Evolutionary conservation across 2,797 vertebrate species (phyloP).

Genomic region (Huso huso): DNA sequence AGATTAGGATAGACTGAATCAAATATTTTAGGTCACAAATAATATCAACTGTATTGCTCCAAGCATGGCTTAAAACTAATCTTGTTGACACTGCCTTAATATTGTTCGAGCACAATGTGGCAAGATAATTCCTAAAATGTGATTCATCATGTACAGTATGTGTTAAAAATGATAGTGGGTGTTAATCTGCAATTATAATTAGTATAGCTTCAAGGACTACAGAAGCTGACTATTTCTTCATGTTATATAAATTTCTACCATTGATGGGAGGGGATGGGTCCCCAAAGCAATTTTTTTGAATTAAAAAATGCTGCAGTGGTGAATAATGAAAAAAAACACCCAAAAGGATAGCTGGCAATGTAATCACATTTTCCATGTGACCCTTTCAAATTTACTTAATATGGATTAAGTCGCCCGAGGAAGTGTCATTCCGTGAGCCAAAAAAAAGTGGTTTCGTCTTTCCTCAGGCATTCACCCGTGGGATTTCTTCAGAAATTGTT

Average conservation of each 20-base stretch:
- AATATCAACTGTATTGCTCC: too few species aligned
- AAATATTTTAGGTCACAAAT: too few species aligned
- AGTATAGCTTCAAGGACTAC: slow-evolving; percentile 31
- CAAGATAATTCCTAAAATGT: too few species aligned
- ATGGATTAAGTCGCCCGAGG: slow-evolving; percentile 9
- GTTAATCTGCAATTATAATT: slow-evolving; percentile 31
- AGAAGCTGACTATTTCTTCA: background rate
- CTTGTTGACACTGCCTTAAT: too few species aligned
- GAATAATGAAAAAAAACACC: slow-evolving; percentile 9
- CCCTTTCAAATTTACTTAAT: slow-evolving; percentile 16
- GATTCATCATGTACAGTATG: slow-evolving; percentile 7
- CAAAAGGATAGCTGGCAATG: slow-evolving; percentile 4
- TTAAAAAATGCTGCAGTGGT: slow-evolving; percentile 4
- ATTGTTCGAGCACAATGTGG: too few species aligned
- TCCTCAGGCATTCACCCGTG: background rate
- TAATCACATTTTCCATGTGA: slow-evolving; percentile 8
- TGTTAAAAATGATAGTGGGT: slow-evolving; percentile 14
- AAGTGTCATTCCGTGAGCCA: slow-evolving; percentile 1
- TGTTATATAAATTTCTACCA: background rate
- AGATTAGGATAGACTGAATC: too few species aligned
- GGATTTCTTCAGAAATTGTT: background rate
- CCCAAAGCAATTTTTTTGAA: slow-evolving; percentile 2
- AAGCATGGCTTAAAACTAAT: too few species aligned
- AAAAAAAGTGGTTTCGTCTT: background rate
- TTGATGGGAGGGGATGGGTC: background rate